Evolutionary conservation across 1,140 invertebrate species (phyloP).

Genomic region (Portunus trituberculatus): DNA sequence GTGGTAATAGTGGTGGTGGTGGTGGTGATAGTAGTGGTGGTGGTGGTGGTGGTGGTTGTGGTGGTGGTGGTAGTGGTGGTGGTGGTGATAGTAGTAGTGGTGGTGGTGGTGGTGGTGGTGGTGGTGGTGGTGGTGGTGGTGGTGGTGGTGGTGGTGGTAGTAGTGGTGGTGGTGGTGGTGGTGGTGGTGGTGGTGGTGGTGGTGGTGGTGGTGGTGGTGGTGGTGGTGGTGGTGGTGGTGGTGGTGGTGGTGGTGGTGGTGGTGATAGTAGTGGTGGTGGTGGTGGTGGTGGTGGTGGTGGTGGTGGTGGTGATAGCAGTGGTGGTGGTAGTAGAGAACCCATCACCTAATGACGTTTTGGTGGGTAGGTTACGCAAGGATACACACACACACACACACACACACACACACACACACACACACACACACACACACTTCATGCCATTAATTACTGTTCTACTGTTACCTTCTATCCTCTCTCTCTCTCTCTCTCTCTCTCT

Average conservation of each 20-base stretch:
- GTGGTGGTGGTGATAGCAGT: neutral
- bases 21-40: constrained; percentile 16
- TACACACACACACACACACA: neutral
- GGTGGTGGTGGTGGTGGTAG: constrained; percentile 17
- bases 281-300: neutral
- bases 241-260: constrained; percentile 15
- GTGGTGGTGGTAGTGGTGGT: too few relatives aligned
- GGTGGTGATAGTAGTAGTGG: constrained; percentile 1
- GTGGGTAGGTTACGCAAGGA: neutral
- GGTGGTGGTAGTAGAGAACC: neutral
- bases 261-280: neutral
- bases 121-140: constrained; percentile 3
- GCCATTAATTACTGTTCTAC: neutral
- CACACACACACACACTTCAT: neutral
- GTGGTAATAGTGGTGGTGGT: constrained; percentile 16
- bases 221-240: constrained; percentile 16
- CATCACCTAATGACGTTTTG: neutral
- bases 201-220: constrained; percentile 15
- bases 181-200: constrained; percentile 15
- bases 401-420: constrained; percentile 40
- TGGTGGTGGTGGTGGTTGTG: too few relatives aligned
- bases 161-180: constrained; percentile 5
- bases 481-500: too few relatives aligned
- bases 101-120: constrained; percentile 15
- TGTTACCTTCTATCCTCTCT: neutral